Evolutionary conservation across 2,797 vertebrate genomes (phyloP), one percentile per base, ranked within the genome.

Genomic region (Meriones psammophilus): DNA sequence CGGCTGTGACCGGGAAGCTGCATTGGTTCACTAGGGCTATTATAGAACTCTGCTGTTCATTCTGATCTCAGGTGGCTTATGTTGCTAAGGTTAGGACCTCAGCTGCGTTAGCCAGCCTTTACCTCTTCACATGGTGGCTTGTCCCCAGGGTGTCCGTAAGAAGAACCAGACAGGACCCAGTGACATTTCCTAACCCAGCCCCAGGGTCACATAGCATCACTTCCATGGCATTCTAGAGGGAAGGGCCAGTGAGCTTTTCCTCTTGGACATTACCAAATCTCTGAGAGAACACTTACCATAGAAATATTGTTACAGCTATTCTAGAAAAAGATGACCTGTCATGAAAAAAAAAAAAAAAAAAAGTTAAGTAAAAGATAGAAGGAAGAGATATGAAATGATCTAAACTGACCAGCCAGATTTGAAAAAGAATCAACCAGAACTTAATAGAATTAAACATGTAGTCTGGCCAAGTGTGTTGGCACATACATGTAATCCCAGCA

Each of bases 361-460:
- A 71, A 46, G 60, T 58, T 26, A 90, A 74, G 69, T 64, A 42
- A 81, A 74, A 91, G 39, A 60, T 94, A 39, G 39, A 89, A 87
- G 78, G 4, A 14, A 8, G 28, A 8, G 12, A 66, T 85, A 77
- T 62, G 56, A 86, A 69, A 92, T n/a, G 60, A 36, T 64, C 74
- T 78, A 89, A 93, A 79, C 22, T 86, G 12, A 73, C 15, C n/a
- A 64, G n/a, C 64, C 83, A 89, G 5, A 68, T 79, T 89, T 86
- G 30, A 39, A 80, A 88, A 78, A 84, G 39, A 94, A 60, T 66
- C 30, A 86, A 22, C 66, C 91, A 86, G 39, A 93, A 87, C 13
- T 81, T 58, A 58, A 50, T 58, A 58, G 56, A 94, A 87, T 68
- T 93, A 81, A 58, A 86, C 20, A 91, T 58, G 20, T 46, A 14